Evolutionary conservation across 92 coral and sea anemone genomes (phyloP).

Genomic region (Heliopora coerulea): DNA sequence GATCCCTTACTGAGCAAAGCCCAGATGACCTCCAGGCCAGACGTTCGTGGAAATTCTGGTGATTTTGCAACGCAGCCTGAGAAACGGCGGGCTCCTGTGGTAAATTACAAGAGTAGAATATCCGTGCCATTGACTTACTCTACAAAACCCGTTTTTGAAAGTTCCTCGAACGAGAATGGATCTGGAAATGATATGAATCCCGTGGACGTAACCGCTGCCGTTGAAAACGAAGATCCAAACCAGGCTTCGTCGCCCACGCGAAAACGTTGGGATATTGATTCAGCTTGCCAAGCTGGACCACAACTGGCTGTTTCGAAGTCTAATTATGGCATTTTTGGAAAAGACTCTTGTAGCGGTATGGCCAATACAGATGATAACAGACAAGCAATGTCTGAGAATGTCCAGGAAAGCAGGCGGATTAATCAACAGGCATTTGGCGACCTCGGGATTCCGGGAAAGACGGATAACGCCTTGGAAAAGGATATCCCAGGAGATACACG

Average conservation of each 20-base stretch:
- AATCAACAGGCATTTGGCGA: background rate
- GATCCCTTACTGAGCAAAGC: background rate
- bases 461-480: background rate
- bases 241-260: slow-evolving; percentile 48
- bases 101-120: slow-evolving; percentile 32
- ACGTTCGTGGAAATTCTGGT: background rate
- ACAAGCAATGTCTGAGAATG: background rate
- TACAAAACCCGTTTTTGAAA: background rate
- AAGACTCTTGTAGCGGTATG: background rate
- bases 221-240: background rate
- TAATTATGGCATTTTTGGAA: slow-evolving; percentile 2
- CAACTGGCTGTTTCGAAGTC: slow-evolving; percentile 28
- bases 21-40: background rate
- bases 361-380: background rate
- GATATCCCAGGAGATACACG: background rate
- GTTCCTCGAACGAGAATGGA: slow-evolving; percentile 15
- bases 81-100: slow-evolving; percentile 16
- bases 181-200: slow-evolving; percentile 36
- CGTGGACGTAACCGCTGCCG: slow-evolving; percentile 20
- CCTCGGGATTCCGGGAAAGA: background rate
- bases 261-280: slow-evolving; percentile 47
- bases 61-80: background rate
- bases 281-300: slow-evolving; percentile 16
- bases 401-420: slow-evolving; percentile 28
- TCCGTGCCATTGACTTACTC: slow-evolving; percentile 13